A percentile compares a stretch with the other conserved stretches of the same genome.
phyloP scores from a whole-genome alignment of 2,113 vertebrate genomes.

The Phalacrocorax pelagicus region DNA sequence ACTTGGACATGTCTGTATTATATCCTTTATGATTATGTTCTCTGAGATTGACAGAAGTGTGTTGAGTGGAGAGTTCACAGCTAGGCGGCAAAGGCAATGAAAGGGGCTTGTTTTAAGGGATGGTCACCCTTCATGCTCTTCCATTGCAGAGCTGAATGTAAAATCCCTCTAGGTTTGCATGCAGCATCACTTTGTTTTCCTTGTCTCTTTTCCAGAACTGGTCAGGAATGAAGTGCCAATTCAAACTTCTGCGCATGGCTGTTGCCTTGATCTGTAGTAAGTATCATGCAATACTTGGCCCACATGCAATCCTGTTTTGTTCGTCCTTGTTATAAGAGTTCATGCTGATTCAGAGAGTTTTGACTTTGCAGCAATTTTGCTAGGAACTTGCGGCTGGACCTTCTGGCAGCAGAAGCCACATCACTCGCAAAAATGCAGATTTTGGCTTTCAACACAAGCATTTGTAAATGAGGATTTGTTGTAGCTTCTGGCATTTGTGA shows the following conservation, averaged over 20 bases:
- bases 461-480: neutral
- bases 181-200: neutral
- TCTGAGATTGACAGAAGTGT: neutral
- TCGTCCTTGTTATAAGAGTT: neutral
- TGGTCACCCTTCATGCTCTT: neutral
- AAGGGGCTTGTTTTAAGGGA: neutral
- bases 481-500: neutral
- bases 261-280: constrained; percentile 98
- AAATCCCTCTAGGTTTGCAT: neutral
- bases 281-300: constrained; percentile 58
- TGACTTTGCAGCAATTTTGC: constrained; percentile 13
- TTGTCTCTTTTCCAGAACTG: constrained; percentile 85
- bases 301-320: neutral
- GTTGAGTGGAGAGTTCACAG: neutral
- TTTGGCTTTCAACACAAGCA: neutral
- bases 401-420: neutral
- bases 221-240: constrained; percentile 99
- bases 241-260: constrained; percentile 95
- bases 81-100: neutral
- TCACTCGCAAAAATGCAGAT: neutral
- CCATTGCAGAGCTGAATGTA: neutral
- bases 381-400: constrained; percentile 1
- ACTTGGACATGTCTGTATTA: neutral
- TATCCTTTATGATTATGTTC: neutral
- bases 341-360: neutral